Percentiles rank a stretch among this genome's conserved stretches.
Evolutionary conservation across 2,797 vertebrate genomes (phyloP).

Genomic region (Onychomys leucogaster): DNA sequence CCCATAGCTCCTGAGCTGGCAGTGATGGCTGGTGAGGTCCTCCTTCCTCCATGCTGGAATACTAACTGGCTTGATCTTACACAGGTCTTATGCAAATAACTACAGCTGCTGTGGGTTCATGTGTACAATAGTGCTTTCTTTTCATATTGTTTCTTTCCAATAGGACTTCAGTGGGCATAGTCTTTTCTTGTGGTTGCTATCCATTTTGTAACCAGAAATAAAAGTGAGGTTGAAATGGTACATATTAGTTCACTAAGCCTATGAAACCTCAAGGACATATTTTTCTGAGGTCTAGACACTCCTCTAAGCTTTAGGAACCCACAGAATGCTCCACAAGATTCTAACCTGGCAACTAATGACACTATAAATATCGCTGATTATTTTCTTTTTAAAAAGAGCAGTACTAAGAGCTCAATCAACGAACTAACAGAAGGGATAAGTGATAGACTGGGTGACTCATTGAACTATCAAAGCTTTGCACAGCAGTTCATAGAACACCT

Average conservation of each 20-base stretch:
- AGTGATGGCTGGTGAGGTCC: background rate
- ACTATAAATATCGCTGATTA: constrained; percentile 70
- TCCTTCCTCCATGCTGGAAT: background rate
- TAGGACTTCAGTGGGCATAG: background rate
- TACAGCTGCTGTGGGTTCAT: background rate
- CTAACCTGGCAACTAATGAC: constrained; percentile 63
- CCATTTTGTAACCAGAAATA: constrained; percentile 23
- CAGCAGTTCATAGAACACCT: constrained; percentile 52
- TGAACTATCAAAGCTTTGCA: constrained; percentile 55
- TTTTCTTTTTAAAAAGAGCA: constrained; percentile 53
- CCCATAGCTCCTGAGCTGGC: background rate
- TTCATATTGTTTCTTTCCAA: background rate
- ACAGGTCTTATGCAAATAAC: background rate
- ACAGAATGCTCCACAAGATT: constrained; percentile 28
- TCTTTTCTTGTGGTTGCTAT: background rate
- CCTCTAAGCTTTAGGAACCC: constrained; percentile 44
- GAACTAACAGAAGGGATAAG: constrained; percentile 64
- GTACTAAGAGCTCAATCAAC: constrained; percentile 70
- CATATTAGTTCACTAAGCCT: constrained; percentile 51
- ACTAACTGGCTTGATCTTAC: background rate
- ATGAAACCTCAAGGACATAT: background rate
- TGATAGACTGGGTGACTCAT: constrained; percentile 54
- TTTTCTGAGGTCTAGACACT: constrained; percentile 55
- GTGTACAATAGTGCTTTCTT: background rate
- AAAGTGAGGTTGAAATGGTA: constrained; percentile 10